phyloP scores from a whole-genome alignment of 2,113 vertebrate genomes.

The Fulica atra region DNA sequence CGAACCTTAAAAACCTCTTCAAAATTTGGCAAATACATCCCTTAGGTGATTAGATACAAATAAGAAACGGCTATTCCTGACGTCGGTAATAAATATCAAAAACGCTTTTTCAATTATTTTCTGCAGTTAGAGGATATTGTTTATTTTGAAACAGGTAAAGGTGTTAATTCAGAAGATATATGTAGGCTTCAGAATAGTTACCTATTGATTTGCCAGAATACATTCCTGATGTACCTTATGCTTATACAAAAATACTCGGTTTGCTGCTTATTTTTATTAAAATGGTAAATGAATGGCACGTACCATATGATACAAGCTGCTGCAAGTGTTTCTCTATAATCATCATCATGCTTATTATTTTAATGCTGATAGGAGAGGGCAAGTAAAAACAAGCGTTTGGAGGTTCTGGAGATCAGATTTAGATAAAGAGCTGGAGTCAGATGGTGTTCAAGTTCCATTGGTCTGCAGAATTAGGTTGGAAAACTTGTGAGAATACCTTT shows the following conservation, averaged over 20 bases:
- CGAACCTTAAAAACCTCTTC: neutral
- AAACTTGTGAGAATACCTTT: neutral
- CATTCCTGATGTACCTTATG: neutral
- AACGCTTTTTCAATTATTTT: neutral
- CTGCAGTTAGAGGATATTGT: neutral
- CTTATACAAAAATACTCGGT: neutral
- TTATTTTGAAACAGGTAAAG: constrained; percentile 18
- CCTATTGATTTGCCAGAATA: neutral
- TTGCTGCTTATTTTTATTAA: neutral
- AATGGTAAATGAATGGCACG: neutral
- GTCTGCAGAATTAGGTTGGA: neutral
- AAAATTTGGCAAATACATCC: constrained; percentile 13
- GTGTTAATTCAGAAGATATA: neutral
- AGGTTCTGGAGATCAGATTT: neutral
- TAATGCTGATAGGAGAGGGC: neutral
- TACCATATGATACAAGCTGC: neutral
- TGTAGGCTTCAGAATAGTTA: neutral
- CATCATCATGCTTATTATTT: neutral
- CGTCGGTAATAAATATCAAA: constrained; percentile 19
- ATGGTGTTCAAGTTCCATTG: constrained; percentile 7
- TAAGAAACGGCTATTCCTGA: constrained; percentile 1
- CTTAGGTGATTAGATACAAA: neutral
- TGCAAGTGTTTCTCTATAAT: neutral
- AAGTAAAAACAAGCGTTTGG: neutral
- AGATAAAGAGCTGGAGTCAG: neutral